Evolutionary conservation across 2,797 vertebrate genomes (phyloP).

Genomic region (Sebastes dallii): DNA sequence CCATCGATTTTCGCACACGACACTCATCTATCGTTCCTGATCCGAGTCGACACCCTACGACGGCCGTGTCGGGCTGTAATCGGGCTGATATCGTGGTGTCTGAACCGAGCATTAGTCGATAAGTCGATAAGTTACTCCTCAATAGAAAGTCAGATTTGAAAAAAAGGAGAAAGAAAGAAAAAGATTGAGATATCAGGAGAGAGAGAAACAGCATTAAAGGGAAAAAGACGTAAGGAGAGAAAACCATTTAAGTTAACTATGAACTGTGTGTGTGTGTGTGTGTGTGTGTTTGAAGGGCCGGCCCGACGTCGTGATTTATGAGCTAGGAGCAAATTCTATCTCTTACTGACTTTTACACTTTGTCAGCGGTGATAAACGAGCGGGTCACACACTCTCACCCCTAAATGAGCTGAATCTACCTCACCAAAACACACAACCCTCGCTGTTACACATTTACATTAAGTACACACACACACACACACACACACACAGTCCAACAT

Average conservation of each 20-base stretch:
- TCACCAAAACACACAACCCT: neutral
- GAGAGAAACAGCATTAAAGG: neutral
- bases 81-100: too few species aligned
- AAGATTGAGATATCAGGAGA: neutral
- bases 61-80: too few species aligned
- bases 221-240: neutral
- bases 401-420: slow-evolving; percentile 40
- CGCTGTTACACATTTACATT: neutral
- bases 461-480: neutral
- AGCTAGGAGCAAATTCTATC: slow-evolving; percentile 68
- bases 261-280: slow-evolving; percentile 7
- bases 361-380: slow-evolving; percentile 73
- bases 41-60: too few species aligned
- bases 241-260: neutral
- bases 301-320: slow-evolving; percentile 63
- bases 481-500: neutral
- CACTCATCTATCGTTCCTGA: too few species aligned
- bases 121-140: too few species aligned
- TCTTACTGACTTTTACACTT: slow-evolving; percentile 72
- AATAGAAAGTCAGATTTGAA: neutral
- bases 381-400: slow-evolving; percentile 68
- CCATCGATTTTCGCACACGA: too few species aligned
- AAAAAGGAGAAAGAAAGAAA: neutral
- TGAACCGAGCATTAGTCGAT: too few species aligned
- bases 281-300: slow-evolving; percentile 18